Conservation (phyloP, 2,113 vertebrate genomes). For the Notothenia rossii region DNA sequence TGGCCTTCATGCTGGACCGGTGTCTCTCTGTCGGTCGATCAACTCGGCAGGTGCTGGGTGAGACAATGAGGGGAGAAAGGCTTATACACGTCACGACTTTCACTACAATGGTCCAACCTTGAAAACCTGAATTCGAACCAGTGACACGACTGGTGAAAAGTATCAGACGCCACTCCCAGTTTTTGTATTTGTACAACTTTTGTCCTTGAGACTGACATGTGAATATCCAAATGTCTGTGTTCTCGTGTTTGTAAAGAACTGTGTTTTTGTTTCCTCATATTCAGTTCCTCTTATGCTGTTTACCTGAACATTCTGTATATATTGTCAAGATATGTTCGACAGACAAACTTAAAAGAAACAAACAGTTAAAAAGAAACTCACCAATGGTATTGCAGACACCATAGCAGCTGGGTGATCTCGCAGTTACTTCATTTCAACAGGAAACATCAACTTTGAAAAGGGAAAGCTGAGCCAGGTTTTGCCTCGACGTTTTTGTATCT, state of each 20-base stretch:
- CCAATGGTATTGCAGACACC: slow-evolving; percentile 13
- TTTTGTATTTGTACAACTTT: background rate
- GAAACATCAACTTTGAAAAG: background rate
- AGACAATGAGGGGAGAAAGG: background rate
- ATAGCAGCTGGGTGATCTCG: slow-evolving; percentile 2
- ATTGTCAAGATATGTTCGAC: too few relatives aligned
- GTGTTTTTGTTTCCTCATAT: too few relatives aligned
- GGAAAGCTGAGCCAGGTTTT: background rate
- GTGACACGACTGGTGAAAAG: background rate
- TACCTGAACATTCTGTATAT: too few relatives aligned
- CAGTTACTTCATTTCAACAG: background rate
- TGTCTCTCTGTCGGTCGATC: slow-evolving; percentile 34
- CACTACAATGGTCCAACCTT: background rate
- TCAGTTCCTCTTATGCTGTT: too few relatives aligned
- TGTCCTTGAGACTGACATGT: too few relatives aligned
- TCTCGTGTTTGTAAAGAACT: too few relatives aligned
- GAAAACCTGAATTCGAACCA: too few relatives aligned
- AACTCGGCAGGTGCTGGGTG: slow-evolving; percentile 37
- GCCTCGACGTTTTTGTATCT: background rate
- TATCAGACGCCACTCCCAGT: slow-evolving; percentile 6
- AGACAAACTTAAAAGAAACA: too few relatives aligned
- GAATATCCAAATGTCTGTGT: too few relatives aligned
- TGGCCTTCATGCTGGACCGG: slow-evolving; percentile 74
- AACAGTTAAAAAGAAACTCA: slow-evolving; percentile 45
- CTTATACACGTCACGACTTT: background rate